Evolutionary conservation across 2,797 vertebrate species (phyloP).

Genomic region (Chanos chanos): DNA sequence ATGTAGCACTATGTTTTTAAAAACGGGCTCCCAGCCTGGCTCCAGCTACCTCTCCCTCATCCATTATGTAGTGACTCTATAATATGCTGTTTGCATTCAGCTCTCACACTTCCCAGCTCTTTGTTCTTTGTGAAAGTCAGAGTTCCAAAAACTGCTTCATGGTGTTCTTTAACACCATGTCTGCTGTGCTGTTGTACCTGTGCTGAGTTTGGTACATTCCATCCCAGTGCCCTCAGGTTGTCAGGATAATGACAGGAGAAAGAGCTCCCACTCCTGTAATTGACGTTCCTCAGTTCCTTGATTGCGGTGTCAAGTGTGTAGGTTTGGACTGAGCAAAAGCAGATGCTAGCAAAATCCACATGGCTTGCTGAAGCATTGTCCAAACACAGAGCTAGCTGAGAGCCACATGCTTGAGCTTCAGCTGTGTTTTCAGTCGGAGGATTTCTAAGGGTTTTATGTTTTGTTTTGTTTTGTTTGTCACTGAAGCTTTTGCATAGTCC

Average conservation of each 20-base stretch:
- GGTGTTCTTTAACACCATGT: conserved; percentile 2
- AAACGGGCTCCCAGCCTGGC: not conserved
- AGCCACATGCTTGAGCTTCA: no score
- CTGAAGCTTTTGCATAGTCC: no score
- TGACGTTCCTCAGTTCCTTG: conserved; percentile 11
- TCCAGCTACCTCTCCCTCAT: conserved; percentile 13
- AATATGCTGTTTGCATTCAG: not conserved
- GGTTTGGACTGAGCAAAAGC: not conserved
- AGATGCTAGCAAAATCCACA: conserved; percentile 7
- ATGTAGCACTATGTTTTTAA: conserved; percentile 21
- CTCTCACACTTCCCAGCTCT: not conserved
- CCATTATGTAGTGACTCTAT: not conserved
- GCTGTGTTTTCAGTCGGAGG: not conserved
- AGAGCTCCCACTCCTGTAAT: conserved; percentile 10
- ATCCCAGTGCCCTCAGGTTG: not conserved
- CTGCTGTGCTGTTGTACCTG: not conserved
- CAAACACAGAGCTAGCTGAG: no score
- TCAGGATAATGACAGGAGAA: conserved; percentile 4
- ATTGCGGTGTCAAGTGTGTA: conserved; percentile 5
- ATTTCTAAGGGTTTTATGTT: no score
- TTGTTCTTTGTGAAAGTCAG: not conserved
- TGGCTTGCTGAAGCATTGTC: not conserved
- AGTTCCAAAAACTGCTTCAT: not conserved
- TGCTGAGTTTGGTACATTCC: conserved; percentile 1
- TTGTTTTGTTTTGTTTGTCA: no score